Base-by-base conservation (phyloP, 1,140 invertebrate genomes). In the Panagrolaimus sp. region DNA sequence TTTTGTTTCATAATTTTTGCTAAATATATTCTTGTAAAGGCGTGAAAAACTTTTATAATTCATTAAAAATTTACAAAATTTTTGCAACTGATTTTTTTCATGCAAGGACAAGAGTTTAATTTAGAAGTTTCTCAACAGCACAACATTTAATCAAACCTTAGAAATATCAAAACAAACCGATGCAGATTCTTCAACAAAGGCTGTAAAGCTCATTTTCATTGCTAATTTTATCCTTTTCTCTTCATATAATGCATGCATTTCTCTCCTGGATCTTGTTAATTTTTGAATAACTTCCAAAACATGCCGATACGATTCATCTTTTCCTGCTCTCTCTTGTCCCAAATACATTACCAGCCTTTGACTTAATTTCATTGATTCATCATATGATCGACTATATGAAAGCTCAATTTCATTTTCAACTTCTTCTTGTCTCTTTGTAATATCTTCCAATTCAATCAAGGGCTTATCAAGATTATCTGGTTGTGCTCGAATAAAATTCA, bases 231-330 rank as follows among this genome's bases (percentile, higher is more conserved):
- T 28, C 17, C 17, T 58, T 28, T 58, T 58, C 1, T 58, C 52
- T 21, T 58, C 28, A 28, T 28, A 58, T 21, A 58, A 26, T 58
- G 12, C 52, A 21, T 21, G 12, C 8, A 58, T 58, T 28, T 58
- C 28, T 28, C 52, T 21, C 8, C 28, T 58, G 1, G 21, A 26
- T 58, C n/a, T n/a, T 0, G n/a, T 21, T 6, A 58, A 12, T 21
- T 58, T n/a, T 28, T 58, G 52, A 58, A 58, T 58, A 21, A 58
- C 52, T 26, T 58, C 52, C 10, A 58, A 26, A 12, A 58, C 52
- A 58, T 58, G 52, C 17, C 28, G 21, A 21, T 58, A 58, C 4
- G 52, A 58, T 58, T 58, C 52, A 58, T 26, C 28, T 28, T 58
- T 21, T 28, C 52, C 52, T 21, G 52, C n/a, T 26, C 21, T 21